A percentile compares a stretch with the other conserved stretches of the same genome.
These are phyloP conservation scores for Corythucha ciliata DNA, from an alignment of 2,888 invertebrate species.

Conservation along the genomic window DNA sequence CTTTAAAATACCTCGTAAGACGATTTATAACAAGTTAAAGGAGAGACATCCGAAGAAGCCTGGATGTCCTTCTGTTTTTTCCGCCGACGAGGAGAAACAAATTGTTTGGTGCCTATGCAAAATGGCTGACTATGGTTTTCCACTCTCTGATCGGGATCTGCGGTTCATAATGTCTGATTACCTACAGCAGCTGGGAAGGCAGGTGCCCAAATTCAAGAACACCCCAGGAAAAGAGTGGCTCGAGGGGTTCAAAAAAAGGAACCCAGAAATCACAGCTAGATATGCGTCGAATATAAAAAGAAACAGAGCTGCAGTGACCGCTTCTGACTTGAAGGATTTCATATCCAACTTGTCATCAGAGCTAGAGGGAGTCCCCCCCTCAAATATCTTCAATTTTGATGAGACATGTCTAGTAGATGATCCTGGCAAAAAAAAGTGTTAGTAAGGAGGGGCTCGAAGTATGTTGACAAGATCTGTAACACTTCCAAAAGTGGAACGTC, in stretches of 20 bases:
- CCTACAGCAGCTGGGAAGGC: not conserved
- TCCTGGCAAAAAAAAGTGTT: conserved; percentile 20
- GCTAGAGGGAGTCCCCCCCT: conserved; percentile 9
- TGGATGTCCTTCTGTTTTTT: conserved; percentile 9
- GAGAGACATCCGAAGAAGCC: not conserved
- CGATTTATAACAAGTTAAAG: conserved; percentile 7
- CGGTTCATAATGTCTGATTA: conserved; percentile 4
- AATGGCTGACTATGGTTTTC: conserved; percentile 11
- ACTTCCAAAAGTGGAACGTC: conserved; percentile 38
- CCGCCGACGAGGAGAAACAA: conserved; percentile 1
- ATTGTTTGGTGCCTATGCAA: conserved; percentile 1
- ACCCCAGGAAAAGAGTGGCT: conserved; percentile 20
- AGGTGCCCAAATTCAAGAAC: conserved; percentile 10
- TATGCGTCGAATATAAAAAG: conserved; percentile 16
- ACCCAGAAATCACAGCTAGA: conserved; percentile 17
- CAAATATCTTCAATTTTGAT: conserved; percentile 20
- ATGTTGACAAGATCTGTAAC: conserved; percentile 30
- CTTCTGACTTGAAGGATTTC: conserved; percentile 4
- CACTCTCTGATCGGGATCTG: conserved; percentile 3
- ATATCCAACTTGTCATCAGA: conserved; percentile 11
- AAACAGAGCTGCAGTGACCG: conserved; percentile 17
- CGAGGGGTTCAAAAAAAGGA: conserved; percentile 12
- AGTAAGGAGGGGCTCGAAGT: conserved; percentile 7
- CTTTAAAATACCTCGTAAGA: conserved; percentile 6
- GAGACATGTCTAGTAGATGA: conserved; percentile 20